Evolutionary conservation across 2,888 invertebrate species (phyloP), one percentile per base, ranked within the genome.

Genomic region (Troides oblongomaculatus): DNA sequence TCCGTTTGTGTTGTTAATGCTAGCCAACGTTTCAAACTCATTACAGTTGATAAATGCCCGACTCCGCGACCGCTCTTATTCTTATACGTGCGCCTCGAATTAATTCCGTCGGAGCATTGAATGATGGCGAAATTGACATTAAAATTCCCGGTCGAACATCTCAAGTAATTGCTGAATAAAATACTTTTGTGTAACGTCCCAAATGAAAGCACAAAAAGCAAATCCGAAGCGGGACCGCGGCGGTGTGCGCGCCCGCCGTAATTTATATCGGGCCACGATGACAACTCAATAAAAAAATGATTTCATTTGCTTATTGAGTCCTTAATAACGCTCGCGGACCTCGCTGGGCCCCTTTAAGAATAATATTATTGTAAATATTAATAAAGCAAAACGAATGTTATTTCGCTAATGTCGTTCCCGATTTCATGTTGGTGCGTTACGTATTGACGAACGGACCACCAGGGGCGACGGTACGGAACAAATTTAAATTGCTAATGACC

Each of bases 231-330:
- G 74, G 77, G 76, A 46, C 79, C 74, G 78, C 82, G 77, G 82
- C 84, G 80, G 82, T 84, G 83, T 82, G 87, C 84, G 85, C 82
- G 85, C 82, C 81, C 82, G 68, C 76, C 78, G 88, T 90, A 88
- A 92, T 91, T 92, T 92, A 92, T 92, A 89, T 90, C 87, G 81
- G 86, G 81, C 83, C 84, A 84, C 84, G 92, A 90, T 90, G 92
- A 92, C 92, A 91, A 87, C 89, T 92, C 88, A 92, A 92, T 92
- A 92, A 92, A 91, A 90, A 92, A 92, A 91, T 90, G 88, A 91
- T 92, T 91, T 89, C 92, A 92, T 92, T 92, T 92, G 92, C 90
- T 92, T 92, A 92, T 92, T 91, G 91, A 90, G 90, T 80, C 88
- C 86, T 91, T 92, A 92, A 92, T 91, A 92, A 90, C 85, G 88